A percentile compares a stretch with the other conserved stretches of the same genome.
phyloP scores from a whole-genome alignment of 1,140 invertebrate genomes.

The Aphidius gifuensis region DNA sequence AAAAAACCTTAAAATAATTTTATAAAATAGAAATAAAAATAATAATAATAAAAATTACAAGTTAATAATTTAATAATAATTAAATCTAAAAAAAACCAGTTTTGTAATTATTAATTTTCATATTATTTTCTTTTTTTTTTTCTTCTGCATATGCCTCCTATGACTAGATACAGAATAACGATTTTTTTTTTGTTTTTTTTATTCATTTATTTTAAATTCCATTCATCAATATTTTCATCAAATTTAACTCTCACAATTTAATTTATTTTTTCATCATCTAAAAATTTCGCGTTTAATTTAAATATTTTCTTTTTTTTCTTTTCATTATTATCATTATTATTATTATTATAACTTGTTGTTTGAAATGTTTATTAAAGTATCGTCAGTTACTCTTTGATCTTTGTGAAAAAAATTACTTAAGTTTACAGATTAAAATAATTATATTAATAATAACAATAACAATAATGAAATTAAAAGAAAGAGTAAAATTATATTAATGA shows the following conservation, averaged over 20 bases:
- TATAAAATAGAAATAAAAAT: constrained; percentile 1
- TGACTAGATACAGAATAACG: constrained; percentile 46
- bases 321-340: constrained; percentile 35
- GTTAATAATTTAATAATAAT: constrained; percentile 3
- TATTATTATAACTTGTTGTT: constrained; percentile 15
- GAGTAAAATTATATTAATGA: too few relatives aligned
- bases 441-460: too few relatives aligned
- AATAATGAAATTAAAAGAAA: too few relatives aligned
- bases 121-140: constrained; percentile 3
- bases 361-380: not conserved
- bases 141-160: constrained; percentile 30
- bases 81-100: constrained; percentile 6
- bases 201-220: not conserved
- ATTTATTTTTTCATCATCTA: too few relatives aligned
- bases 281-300: not conserved
- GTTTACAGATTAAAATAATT: too few relatives aligned
- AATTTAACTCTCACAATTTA: constrained; percentile 1
- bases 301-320: not conserved
- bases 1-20: too few relatives aligned
- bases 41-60: constrained; percentile 13
- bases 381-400: too few relatives aligned
- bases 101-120: constrained; percentile 4
- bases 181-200: constrained; percentile 28
- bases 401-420: too few relatives aligned
- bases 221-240: constrained; percentile 3